Percentiles rank a stretch among this genome's conserved stretches.
Conservation (phyloP, 2,888 invertebrate genomes). For the Dromius quadrimaculatus region DNA sequence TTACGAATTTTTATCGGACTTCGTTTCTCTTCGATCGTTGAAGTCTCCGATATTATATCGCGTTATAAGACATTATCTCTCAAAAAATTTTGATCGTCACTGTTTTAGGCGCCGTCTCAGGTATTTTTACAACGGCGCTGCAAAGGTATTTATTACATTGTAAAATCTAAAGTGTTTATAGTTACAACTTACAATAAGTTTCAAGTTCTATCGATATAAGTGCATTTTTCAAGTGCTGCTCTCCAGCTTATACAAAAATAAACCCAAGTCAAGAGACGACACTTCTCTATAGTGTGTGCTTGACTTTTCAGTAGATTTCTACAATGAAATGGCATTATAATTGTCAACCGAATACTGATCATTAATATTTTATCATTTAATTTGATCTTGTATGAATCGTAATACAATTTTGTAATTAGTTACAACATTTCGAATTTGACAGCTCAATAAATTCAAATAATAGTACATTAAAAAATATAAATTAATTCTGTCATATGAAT, state of each 20-base stretch:
- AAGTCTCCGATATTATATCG: constrained; percentile 9
- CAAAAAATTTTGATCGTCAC: constrained; percentile 37
- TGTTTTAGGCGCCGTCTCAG: constrained; percentile 47
- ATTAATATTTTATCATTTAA: constrained; percentile 25
- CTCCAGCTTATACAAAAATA: constrained; percentile 15
- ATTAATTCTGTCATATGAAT: no score
- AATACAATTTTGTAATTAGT: constrained; percentile 20
- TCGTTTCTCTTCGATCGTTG: constrained; percentile 12
- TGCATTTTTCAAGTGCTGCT: constrained; percentile 43
- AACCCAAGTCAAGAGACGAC: not conserved
- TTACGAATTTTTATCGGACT: no score
- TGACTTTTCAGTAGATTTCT: constrained; percentile 1
- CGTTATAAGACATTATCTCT: not conserved
- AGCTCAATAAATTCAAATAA: constrained; percentile 19
- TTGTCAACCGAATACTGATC: constrained; percentile 5
- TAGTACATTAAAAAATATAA: not conserved
- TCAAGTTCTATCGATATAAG: constrained; percentile 41
- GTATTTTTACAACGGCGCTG: constrained; percentile 48
- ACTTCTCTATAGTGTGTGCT: constrained; percentile 4
- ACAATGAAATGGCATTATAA: not conserved
- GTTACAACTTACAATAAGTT: constrained; percentile 49
- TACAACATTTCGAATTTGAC: constrained; percentile 15
- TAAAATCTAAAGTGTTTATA: constrained; percentile 51
- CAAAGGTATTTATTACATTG: constrained; percentile 50
- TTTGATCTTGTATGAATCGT: constrained; percentile 3